Percentiles rank a stretch among this genome's conserved stretches.
These are phyloP conservation scores for Ectemnius lituratus DNA, from an alignment of 2,888 invertebrate species.

Conservation along the genomic window DNA sequence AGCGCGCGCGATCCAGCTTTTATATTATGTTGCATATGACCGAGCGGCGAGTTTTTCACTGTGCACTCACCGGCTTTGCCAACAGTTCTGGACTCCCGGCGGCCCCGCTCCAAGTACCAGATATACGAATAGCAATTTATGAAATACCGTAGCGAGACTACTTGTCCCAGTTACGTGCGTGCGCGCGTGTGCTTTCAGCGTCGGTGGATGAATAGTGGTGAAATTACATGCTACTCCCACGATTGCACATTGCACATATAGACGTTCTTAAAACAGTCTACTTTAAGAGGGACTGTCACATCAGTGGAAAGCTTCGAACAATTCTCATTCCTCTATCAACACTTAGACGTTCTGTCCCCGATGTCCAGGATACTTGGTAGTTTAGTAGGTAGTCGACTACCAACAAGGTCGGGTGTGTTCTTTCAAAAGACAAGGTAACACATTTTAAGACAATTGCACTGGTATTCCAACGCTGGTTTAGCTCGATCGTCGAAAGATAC, in stretches of 20 bases:
- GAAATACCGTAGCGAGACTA: conserved; percentile 39
- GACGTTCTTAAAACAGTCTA: too few relatives aligned
- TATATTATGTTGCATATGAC: background rate
- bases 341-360: background rate
- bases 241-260: background rate
- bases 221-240: background rate
- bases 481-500: conserved; percentile 15
- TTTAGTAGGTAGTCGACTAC: background rate
- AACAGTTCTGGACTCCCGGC: conserved; percentile 7
- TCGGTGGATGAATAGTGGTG: background rate
- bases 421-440: conserved; percentile 20
- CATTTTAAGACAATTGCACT: conserved; percentile 36
- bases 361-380: background rate
- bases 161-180: conserved; percentile 21
- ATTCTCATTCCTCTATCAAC: too few relatives aligned
- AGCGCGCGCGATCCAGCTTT: background rate
- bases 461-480: conserved; percentile 9
- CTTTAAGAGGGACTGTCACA: too few relatives aligned
- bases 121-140: conserved; percentile 44
- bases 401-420: conserved; percentile 17
- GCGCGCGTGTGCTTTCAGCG: background rate
- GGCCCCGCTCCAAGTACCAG: conserved; percentile 25
- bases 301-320: too few relatives aligned
- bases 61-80: background rate
- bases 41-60: conserved; percentile 5